Percentiles rank a stretch among this genome's conserved stretches.
Evolutionary conservation across 2,888 invertebrate species (phyloP).

Genomic region (Rapana venosa): DNA sequence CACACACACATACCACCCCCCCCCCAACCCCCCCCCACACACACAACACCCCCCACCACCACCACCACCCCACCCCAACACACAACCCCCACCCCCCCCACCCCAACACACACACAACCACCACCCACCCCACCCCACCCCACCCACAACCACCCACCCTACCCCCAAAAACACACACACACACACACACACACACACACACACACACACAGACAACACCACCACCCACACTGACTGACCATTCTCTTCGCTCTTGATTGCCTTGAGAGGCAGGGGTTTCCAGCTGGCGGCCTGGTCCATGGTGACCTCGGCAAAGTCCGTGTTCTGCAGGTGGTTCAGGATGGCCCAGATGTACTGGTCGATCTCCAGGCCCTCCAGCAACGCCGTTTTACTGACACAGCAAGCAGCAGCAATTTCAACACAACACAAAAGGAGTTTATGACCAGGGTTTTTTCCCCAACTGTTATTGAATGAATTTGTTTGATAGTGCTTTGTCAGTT

Average conservation of each 20-base stretch:
- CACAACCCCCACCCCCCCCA: neutral
- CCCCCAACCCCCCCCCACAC: neutral
- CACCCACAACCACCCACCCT: neutral
- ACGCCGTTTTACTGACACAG: slow-evolving; percentile 90
- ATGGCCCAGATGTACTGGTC: slow-evolving; percentile 99
- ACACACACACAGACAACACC: slow-evolving; percentile 4
- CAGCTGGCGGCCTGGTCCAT: slow-evolving; percentile 96
- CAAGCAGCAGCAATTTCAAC: neutral
- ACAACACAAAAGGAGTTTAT: no score
- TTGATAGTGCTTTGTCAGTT: no score
- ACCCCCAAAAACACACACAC: neutral
- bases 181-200: neutral
- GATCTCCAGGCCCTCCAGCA: slow-evolving; percentile 95
- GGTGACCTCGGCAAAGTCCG: slow-evolving; percentile 95
- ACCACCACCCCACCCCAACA: neutral
- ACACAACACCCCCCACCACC: no score
- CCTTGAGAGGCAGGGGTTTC: slow-evolving; percentile 86
- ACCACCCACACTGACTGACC: slow-evolving; percentile 48
- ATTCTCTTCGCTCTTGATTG: slow-evolving; percentile 73
- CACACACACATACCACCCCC: neutral
- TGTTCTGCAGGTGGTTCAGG: slow-evolving; percentile 88
- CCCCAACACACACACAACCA: neutral
- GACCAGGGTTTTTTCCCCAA: no score
- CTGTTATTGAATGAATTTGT: no score
- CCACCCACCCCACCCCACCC: neutral